Conservation (phyloP, 2,797 vertebrate genomes). For the Melanotaenia pygmaea region DNA sequence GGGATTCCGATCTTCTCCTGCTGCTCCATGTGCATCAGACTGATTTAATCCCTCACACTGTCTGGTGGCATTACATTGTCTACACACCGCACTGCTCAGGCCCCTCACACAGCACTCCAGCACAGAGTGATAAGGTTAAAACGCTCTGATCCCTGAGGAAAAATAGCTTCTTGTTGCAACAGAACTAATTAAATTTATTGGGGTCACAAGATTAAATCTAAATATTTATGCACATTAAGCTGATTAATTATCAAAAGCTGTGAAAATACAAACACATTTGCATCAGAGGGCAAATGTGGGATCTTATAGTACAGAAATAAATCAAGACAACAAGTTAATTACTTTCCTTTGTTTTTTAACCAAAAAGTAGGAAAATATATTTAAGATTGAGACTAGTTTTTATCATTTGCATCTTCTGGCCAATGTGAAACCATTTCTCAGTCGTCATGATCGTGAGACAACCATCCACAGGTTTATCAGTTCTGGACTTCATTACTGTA, state of each 20-base stretch:
- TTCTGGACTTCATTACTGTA: no score
- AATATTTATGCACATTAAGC: slow-evolving; percentile 15
- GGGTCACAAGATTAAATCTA: slow-evolving; percentile 1
- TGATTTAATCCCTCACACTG: slow-evolving; percentile 41
- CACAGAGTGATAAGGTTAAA: slow-evolving; percentile 27
- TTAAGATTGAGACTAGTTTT: no score
- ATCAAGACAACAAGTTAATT: neutral
- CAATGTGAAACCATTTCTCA: no score
- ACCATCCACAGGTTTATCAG: no score
- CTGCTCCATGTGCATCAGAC: slow-evolving; percentile 22
- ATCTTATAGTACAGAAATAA: neutral
- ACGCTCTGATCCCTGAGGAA: slow-evolving; percentile 30
- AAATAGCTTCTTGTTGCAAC: slow-evolving; percentile 4
- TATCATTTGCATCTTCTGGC: no score
- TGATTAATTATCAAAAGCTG: neutral
- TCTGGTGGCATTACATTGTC: slow-evolving; percentile 41
- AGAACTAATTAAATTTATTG: slow-evolving; percentile 23
- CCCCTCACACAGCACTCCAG: slow-evolving; percentile 11
- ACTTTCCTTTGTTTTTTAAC: no score
- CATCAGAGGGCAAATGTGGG: neutral
- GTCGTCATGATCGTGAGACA: no score
- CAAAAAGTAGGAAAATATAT: no score
- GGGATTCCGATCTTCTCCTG: slow-evolving; percentile 9
- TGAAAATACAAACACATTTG: neutral
- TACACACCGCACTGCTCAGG: neutral